A percentile compares a stretch with the other conserved stretches of the same genome.
These are phyloP conservation scores for Caradrina kadenii DNA, from an alignment of 2,888 invertebrate genomes.

Conservation along the genomic window DNA sequence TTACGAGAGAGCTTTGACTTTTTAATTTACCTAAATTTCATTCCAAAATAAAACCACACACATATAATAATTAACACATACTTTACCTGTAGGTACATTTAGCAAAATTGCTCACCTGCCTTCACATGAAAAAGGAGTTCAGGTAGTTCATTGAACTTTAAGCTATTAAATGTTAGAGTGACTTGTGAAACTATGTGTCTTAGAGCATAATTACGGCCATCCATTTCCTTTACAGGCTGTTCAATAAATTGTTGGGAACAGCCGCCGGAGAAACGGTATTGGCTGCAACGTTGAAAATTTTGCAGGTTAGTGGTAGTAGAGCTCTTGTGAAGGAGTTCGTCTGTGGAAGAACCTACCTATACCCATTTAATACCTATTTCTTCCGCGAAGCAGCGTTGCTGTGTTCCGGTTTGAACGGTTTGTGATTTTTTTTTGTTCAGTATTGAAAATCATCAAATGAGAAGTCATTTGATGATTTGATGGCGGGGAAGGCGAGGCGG, in stretches of 20 bases:
- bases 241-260: constrained; percentile 26
- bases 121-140: constrained; percentile 7
- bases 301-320: no score
- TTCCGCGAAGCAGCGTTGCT: no score
- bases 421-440: no score
- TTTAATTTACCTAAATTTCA: not conserved
- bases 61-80: constrained; percentile 4
- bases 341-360: no score
- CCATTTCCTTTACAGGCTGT: constrained; percentile 26
- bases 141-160: constrained; percentile 22
- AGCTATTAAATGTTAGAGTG: constrained; percentile 5
- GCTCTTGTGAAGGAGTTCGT: no score
- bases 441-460: no score
- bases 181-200: constrained; percentile 16
- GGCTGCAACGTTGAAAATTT: not conserved
- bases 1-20: not conserved
- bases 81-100: not conserved
- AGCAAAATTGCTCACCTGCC: constrained; percentile 27
- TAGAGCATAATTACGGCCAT: constrained; percentile 10
- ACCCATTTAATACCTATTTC: no score
- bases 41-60: constrained; percentile 12
- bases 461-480: no score
- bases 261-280: not conserved
- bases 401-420: no score
- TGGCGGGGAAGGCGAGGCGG: no score